These are phyloP conservation scores for Garra rufa DNA, from an alignment of 2,113 vertebrate species.

Conservation along the genomic window DNA sequence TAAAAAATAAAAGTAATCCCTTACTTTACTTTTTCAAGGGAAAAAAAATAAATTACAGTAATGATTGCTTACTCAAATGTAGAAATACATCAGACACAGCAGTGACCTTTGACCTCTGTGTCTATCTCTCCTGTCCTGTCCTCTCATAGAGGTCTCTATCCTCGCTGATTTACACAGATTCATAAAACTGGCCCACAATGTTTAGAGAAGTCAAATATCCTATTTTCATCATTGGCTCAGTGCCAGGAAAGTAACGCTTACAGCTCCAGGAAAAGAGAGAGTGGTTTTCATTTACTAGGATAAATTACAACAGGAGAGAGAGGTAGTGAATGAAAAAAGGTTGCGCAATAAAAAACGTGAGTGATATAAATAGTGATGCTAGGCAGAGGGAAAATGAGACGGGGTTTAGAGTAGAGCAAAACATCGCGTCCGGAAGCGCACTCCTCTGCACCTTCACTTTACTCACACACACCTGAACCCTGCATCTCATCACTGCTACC, in stretches of 20 bases:
- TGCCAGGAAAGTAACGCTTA: constrained; percentile 66
- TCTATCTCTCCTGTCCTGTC: background rate
- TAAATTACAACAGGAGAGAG: constrained; percentile 60
- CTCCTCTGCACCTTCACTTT: constrained; percentile 37
- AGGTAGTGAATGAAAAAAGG: constrained; percentile 33
- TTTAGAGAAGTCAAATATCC: constrained; percentile 65
- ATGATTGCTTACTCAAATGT: no score
- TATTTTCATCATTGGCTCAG: constrained; percentile 62
- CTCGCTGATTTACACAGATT: constrained; percentile 72
- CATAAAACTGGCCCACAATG: constrained; percentile 69
- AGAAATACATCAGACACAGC: no score
- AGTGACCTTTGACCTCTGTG: background rate
- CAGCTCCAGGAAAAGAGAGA: constrained; percentile 35
- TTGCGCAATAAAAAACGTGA: constrained; percentile 46
- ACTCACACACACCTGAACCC: constrained; percentile 60
- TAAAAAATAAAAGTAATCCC: no score
- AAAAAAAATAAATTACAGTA: no score
- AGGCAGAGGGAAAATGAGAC: constrained; percentile 50
- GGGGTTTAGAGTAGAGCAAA: constrained; percentile 49
- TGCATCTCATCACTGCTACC: constrained; percentile 61
- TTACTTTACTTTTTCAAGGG: no score
- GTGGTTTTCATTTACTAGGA: constrained; percentile 58
- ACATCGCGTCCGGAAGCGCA: constrained; percentile 59
- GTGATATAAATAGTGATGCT: constrained; percentile 53
- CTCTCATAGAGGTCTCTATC: constrained; percentile 22